Conservation (phyloP, 2,113 vertebrate genomes). For the Hydrochoerus hydrochaeris region DNA sequence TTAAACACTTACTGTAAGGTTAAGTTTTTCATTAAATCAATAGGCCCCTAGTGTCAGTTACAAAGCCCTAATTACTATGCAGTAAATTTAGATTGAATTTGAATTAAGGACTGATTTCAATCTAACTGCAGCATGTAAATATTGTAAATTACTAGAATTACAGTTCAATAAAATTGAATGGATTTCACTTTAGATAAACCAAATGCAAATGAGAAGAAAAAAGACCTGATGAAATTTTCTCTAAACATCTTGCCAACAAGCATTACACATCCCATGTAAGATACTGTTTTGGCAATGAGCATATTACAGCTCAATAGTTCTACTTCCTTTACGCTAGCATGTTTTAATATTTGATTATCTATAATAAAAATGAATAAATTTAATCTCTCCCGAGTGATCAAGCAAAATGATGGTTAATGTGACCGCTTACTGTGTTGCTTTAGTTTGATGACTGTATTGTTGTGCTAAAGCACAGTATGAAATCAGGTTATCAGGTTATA, state of each 20-base stretch:
- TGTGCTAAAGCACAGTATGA: slow-evolving; percentile 88
- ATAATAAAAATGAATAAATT: slow-evolving; percentile 88
- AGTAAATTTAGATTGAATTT: slow-evolving; percentile 93
- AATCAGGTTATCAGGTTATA: slow-evolving; percentile 88
- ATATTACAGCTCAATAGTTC: slow-evolving; percentile 75
- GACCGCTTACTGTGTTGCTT: slow-evolving; percentile 88
- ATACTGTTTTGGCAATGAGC: slow-evolving; percentile 73
- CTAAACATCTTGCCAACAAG: slow-evolving; percentile 79
- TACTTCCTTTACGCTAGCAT: slow-evolving; percentile 81
- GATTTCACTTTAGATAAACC: slow-evolving; percentile 89
- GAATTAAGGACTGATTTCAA: slow-evolving; percentile 92
- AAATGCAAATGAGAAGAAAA: slow-evolving; percentile 85
- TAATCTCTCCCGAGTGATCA: slow-evolving; percentile 90
- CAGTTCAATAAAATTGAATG: slow-evolving; percentile 93
- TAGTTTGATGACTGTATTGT: slow-evolving; percentile 89
- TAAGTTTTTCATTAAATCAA: slow-evolving; percentile 94
- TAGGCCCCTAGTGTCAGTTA: slow-evolving; percentile 91
- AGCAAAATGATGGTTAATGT: slow-evolving; percentile 89
- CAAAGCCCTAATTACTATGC: slow-evolving; percentile 92
- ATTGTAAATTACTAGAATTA: slow-evolving; percentile 92
- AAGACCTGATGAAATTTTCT: slow-evolving; percentile 77
- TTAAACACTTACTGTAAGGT: slow-evolving; percentile 93
- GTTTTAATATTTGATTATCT: slow-evolving; percentile 91
- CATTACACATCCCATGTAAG: slow-evolving; percentile 12
- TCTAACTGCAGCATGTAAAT: slow-evolving; percentile 90